Conservation (phyloP, 2,888 invertebrate genomes). For the Machimus atricapillus region DNA sequence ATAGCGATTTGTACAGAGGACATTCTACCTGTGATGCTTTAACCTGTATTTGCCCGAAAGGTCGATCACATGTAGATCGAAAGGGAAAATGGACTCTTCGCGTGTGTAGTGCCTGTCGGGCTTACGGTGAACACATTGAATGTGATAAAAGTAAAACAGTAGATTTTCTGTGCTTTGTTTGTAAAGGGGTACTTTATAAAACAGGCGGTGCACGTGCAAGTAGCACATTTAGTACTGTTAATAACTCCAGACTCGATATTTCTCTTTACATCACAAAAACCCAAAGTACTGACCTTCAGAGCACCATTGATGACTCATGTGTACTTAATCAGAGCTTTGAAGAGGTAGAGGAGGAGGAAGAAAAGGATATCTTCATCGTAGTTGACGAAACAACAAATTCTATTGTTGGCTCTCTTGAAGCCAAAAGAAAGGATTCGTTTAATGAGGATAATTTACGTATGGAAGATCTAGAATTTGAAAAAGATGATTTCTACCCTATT, state of each 20-base stretch:
- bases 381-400: neutral
- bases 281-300: too few relatives aligned
- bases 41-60: constrained; percentile 70
- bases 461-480: neutral
- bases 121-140: constrained; percentile 51
- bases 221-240: neutral
- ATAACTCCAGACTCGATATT: neutral
- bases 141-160: neutral
- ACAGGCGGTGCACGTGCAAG: neutral
- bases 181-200: neutral
- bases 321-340: too few relatives aligned
- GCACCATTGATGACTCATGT: neutral
- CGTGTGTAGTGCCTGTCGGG: constrained; percentile 52
- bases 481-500: neutral
- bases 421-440: neutral
- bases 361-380: neutral
- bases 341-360: neutral
- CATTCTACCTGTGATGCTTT: constrained; percentile 68
- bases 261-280: neutral
- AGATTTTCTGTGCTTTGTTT: neutral
- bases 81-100: constrained; percentile 55
- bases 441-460: neutral
- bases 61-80: constrained; percentile 57
- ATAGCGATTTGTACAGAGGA: constrained; percentile 71
- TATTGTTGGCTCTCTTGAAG: neutral